Conservation (phyloP, 2,113 vertebrate genomes). For the Petromus typicus region DNA sequence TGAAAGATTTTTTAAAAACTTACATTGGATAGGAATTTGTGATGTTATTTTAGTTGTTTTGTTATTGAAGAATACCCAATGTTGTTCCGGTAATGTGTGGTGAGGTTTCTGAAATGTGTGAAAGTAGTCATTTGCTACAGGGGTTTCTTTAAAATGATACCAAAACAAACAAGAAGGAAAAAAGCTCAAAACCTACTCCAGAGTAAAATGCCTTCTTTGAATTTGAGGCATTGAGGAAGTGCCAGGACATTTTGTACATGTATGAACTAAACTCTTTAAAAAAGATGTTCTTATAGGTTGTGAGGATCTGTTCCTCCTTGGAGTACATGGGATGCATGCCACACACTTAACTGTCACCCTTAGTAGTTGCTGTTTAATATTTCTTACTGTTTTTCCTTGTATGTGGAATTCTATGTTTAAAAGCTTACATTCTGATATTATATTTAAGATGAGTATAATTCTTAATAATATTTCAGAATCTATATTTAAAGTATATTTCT, state of each 20-base stretch:
- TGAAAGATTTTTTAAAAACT: neutral
- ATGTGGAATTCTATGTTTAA: neutral
- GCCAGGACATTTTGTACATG: neutral
- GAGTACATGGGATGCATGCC: neutral
- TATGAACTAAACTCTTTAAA: slow-evolving; percentile 2
- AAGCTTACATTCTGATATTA: slow-evolving; percentile 27
- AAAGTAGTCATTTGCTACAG: neutral
- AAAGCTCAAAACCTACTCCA: neutral
- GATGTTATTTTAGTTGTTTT: slow-evolving; percentile 3
- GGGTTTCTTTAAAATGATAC: slow-evolving; percentile 39
- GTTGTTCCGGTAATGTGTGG: neutral
- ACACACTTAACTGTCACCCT: neutral
- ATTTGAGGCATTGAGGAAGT: neutral
- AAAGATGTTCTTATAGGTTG: neutral
- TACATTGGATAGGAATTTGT: slow-evolving; percentile 2
- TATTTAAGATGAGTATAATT: slow-evolving; percentile 23
- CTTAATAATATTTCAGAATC: slow-evolving; percentile 5
- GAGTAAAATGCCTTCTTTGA: neutral
- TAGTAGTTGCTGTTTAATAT: neutral
- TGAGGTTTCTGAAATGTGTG: slow-evolving; percentile 5
- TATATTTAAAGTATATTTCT: neutral
- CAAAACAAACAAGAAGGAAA: neutral
- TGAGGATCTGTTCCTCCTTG: neutral
- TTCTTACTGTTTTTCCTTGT: slow-evolving; percentile 47
- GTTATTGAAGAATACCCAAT: neutral